These are phyloP conservation scores for Dynastes hyllus DNA, from an alignment of 2,888 invertebrate species.

Conservation along the genomic window DNA sequence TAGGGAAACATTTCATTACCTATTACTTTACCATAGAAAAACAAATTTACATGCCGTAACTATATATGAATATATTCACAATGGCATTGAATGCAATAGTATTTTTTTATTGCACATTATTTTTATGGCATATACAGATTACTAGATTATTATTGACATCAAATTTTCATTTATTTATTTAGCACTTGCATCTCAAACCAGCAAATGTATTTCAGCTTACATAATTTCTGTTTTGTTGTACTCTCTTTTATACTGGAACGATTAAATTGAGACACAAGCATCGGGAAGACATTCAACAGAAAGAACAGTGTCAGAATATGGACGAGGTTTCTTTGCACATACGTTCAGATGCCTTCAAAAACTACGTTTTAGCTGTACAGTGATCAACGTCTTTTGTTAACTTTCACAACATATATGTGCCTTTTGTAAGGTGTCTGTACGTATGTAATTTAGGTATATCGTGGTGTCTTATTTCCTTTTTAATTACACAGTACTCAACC, in stretches of 20 bases:
- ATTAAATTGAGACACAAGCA: slow-evolving; percentile 64
- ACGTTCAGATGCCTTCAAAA: slow-evolving; percentile 25
- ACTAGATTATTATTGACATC: slow-evolving; percentile 62
- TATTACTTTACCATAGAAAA: slow-evolving; percentile 40
- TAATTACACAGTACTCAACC: slow-evolving; percentile 3
- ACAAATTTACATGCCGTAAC: slow-evolving; percentile 42
- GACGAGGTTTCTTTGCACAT: slow-evolving; percentile 43
- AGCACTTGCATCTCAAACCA: slow-evolving; percentile 59
- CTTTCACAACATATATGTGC: not conserved
- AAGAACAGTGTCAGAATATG: slow-evolving; percentile 55
- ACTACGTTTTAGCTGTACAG: not conserved
- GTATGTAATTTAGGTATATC: slow-evolving; percentile 3
- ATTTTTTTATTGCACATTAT: slow-evolving; percentile 57
- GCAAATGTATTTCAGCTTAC: slow-evolving; percentile 44
- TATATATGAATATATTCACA: slow-evolving; percentile 38
- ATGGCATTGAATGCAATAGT: slow-evolving; percentile 38
- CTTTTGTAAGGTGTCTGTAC: not conserved
- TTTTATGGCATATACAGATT: slow-evolving; percentile 58
- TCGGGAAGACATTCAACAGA: slow-evolving; percentile 69
- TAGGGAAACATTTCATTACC: slow-evolving; percentile 43
- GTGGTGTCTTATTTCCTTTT: slow-evolving; percentile 28
- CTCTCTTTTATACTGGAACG: slow-evolving; percentile 55
- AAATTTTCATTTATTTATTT: slow-evolving; percentile 54
- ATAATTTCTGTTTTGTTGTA: slow-evolving; percentile 49
- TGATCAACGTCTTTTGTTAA: not conserved